phyloP scores from a whole-genome alignment of 1,140 invertebrate genomes.

The Papilio machaon region DNA sequence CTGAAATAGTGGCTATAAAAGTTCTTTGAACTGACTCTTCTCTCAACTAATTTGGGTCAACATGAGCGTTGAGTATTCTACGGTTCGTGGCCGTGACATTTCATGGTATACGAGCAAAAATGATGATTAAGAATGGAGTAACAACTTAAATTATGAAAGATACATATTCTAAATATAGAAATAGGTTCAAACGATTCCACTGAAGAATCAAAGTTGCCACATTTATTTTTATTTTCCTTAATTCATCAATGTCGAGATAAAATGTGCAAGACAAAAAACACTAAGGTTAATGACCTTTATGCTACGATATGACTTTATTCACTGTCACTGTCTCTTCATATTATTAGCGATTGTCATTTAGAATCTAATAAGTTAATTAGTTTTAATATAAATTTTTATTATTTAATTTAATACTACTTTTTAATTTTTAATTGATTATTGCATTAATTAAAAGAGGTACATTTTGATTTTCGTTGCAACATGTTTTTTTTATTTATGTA shows the following conservation, averaged over 20 bases:
- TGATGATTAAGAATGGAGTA: background rate
- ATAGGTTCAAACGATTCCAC: background rate
- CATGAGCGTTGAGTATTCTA: background rate
- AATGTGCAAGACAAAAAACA: conserved; percentile 1
- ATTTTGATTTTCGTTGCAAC: too few species aligned
- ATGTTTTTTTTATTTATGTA: too few species aligned
- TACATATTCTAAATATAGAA: background rate
- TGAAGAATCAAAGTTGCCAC: background rate
- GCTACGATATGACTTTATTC: background rate
- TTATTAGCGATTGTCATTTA: background rate
- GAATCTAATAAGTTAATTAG: background rate
- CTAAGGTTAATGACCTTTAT: background rate
- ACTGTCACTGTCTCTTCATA: background rate
- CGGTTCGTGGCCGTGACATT: background rate
- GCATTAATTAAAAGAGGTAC: too few species aligned
- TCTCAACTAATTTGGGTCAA: conserved; percentile 8
- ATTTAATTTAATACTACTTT: too few species aligned
- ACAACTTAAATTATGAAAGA: too few species aligned
- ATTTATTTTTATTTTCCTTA: conserved; percentile 4
- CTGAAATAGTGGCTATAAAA: conserved; percentile 8
- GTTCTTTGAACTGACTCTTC: conserved; percentile 15
- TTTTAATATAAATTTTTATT: too few species aligned
- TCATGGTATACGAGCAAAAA: background rate
- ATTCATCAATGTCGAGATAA: conserved; percentile 20
- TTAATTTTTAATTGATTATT: too few species aligned